Base-by-base conservation (phyloP, 2,113 vertebrate genomes). In the Silurus meridionalis region DNA sequence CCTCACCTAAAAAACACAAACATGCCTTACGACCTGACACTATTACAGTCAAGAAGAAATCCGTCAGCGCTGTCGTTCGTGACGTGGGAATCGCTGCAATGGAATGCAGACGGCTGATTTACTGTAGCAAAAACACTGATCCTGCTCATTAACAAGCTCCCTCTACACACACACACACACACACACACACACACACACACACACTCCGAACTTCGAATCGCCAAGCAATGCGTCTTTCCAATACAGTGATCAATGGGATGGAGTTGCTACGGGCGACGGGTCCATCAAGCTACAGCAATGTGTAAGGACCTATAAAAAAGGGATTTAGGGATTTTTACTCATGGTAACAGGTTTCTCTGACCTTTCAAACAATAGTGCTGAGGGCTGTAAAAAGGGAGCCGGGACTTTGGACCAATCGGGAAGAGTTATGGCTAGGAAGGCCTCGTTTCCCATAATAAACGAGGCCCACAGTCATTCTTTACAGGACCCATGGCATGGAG, bases 361-460 rank as follows among this genome's bases (percentile, higher is more conserved):
- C 90, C 87, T 92, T 90, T 92, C 79, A 87, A 72, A 91, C 90
- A 92, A 90, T 88, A 67, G 78, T 25, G 79, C 66, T 90, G 82
- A 80, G 82, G 71, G 80, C 61, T 84, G 85, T 88, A 87, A 89
- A 90, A 80, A 83, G 88, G 53, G 69, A 89, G 87, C 84, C 9
- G 80, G 86, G 84, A 53, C 50, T 85, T 89, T 86, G 63, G 75
- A 80, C 77, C 82, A 87, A 80, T 78, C 84, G 71, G 74, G 75
- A 74, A 88, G 87, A 89, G 86, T 83, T 92, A 86, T 88, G 89
- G 75, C 82, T 86, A 91, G 89, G 86, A 90, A 91, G 69, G 86
- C 53, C 87, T 89, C 83, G 87, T 89, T 91, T 90, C 90, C 89
- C 89, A 91, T 90, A 91, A 91, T 87, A 88, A 91, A 91, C 55